Base-by-base conservation (phyloP, 2,888 invertebrate genomes). In the Drosophila acutilabella region DNA sequence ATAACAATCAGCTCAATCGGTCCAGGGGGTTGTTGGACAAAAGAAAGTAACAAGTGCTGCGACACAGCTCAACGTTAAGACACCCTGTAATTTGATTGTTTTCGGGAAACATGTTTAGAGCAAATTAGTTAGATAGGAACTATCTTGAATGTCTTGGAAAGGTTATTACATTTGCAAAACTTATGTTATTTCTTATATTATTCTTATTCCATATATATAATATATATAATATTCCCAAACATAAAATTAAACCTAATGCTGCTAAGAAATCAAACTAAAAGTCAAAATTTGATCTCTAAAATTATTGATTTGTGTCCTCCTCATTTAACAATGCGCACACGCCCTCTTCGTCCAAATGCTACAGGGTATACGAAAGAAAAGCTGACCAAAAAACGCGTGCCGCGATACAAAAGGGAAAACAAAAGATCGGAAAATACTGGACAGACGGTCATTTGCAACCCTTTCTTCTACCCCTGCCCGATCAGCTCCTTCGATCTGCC, bases 351-450 rank as follows among this genome's bases (percentile, higher is more conserved):
- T 4, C 13, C 1, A 36, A 7, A 4, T 2, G 6, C 2, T 18
- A 38, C 56, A 66, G 74, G 54, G 51, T 66, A 66, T 52, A 26
- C 8, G n/a, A 20, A 50, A 18, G 38, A 20, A 60, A 59, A 62
- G 30, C 62, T 75, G 68, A 74, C 60, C 74, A 47, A 68, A 78
- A 78, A 78, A 54, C 88, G 68, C 81, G 66, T 87, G 88, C 71
- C 88, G 56, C 53, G 47, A 14, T 51, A 30, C 66, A 56, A 67
- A 54, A 52, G 7, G 61, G 61, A 56, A 51, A 42, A 54, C 48
- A 36, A 54, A 58, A 50, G 47, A 48, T 18, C 11, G 8, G 33
- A 26, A 52, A 30, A 62, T 42, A 57, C 56, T 40, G 41, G 44
- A 60, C 47, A 5, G 58, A 13, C 58, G 51, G 56, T 53, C 68